A percentile compares a stretch with the other conserved stretches of the same genome.
Evolutionary conservation across 1,140 invertebrate genomes (phyloP).

Genomic region (Colletes gigas): DNA sequence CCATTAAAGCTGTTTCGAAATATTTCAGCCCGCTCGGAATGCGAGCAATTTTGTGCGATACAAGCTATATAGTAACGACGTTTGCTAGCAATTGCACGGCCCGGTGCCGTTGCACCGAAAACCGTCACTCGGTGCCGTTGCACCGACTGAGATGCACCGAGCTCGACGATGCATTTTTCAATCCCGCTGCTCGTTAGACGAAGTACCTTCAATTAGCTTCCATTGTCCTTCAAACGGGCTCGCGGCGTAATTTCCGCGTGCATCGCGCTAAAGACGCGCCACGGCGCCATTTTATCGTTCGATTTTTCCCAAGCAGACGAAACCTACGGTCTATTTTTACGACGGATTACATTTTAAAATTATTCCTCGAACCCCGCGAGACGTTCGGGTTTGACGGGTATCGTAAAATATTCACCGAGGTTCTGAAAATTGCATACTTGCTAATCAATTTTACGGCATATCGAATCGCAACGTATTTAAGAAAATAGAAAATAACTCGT

Average conservation of each 20-base stretch:
- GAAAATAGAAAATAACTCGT: no score
- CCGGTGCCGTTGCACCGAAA: slow-evolving; percentile 11
- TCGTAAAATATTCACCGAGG: no score
- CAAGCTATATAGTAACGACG: not conserved
- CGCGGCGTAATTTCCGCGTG: slow-evolving; percentile 9
- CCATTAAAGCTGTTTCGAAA: no score
- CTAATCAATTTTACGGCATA: no score
- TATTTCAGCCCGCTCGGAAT: no score
- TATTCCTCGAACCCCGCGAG: no score
- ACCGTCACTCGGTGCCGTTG: not conserved
- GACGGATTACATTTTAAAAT: no score
- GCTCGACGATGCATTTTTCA: slow-evolving; percentile 22
- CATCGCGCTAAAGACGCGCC: not conserved
- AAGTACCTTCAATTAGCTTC: slow-evolving; percentile 27
- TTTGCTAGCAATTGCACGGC: slow-evolving; percentile 23
- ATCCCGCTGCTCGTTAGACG: slow-evolving; percentile 23
- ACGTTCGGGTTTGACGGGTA: no score
- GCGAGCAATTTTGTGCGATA: no score
- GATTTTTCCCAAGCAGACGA: not conserved
- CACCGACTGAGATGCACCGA: not conserved
- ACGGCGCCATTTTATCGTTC: not conserved
- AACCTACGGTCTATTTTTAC: no score
- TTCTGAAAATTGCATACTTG: no score
- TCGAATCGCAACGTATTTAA: no score
- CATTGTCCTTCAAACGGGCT: slow-evolving; percentile 26